Conservation (phyloP, 1,140 invertebrate genomes). For the Plectus sambesii region DNA sequence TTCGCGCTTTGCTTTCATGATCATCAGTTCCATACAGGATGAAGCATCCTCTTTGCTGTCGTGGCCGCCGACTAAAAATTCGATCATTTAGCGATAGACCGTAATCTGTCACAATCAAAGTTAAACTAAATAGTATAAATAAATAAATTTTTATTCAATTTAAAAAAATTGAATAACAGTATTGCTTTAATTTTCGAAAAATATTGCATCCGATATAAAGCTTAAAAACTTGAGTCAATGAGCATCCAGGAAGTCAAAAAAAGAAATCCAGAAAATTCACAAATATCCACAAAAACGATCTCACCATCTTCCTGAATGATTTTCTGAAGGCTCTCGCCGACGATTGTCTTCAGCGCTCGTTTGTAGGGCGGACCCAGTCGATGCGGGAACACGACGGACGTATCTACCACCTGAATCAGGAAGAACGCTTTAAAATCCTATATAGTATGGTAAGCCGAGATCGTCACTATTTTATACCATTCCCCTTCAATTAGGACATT, state of each 20-base stretch:
- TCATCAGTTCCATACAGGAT: conserved; percentile 68
- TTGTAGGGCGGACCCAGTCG: conserved; percentile 80
- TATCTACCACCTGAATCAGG: conserved; percentile 82
- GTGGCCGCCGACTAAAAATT: conserved; percentile 66
- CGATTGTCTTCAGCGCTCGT: conserved; percentile 70
- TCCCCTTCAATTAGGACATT: too few species aligned
- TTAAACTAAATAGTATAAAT: too few species aligned
- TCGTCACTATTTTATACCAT: too few species aligned
- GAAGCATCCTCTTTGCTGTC: conserved; percentile 76
- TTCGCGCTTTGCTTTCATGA: conserved; percentile 58
- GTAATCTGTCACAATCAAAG: too few species aligned
- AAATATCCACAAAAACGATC: too few species aligned
- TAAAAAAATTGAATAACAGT: too few species aligned
- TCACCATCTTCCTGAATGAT: conserved; percentile 75
- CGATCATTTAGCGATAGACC: conserved; percentile 7
- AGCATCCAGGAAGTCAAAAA: background rate
- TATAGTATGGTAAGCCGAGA: too few species aligned
- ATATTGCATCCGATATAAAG: background rate
- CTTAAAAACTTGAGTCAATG: background rate
- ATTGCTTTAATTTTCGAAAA: too few species aligned
- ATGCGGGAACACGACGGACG: conserved; percentile 86
- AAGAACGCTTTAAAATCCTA: too few species aligned
- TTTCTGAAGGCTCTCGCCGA: conserved; percentile 73
- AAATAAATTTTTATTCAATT: too few species aligned
- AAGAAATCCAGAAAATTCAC: background rate